Conservation (phyloP, 2,113 vertebrate species). For the Tachysurus vachellii region DNA sequence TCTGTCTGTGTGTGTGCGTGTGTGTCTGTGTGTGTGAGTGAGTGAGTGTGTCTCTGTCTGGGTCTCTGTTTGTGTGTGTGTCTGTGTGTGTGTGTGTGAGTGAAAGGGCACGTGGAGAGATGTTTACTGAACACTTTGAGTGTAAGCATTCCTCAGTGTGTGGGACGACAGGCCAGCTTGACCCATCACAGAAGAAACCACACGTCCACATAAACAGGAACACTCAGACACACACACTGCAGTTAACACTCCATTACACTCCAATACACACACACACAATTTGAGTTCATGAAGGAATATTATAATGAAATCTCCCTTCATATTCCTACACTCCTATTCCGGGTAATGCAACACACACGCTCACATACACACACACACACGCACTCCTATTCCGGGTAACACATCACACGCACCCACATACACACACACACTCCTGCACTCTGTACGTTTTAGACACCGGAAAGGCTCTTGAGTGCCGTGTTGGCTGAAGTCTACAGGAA, state of each 20-base stretch:
- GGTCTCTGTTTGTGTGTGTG: neutral
- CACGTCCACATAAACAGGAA: slow-evolving; percentile 5
- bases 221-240: neutral
- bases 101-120: neutral
- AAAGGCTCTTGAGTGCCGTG: slow-evolving; percentile 36
- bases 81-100: neutral
- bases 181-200: slow-evolving; percentile 38
- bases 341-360: neutral
- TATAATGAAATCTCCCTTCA: neutral
- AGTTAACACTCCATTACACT: neutral
- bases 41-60: neutral
- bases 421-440: slow-evolving; percentile 12
- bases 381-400: neutral
- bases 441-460: slow-evolving; percentile 5
- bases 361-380: neutral
- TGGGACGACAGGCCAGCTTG: slow-evolving; percentile 49
- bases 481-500: slow-evolving; percentile 55
- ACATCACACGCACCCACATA: neutral
- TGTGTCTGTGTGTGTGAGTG: neutral
- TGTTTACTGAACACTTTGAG: slow-evolving; percentile 28
- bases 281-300: neutral
- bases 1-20: slow-evolving; percentile 5
- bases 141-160: slow-evolving; percentile 51
- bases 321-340: neutral
- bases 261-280: slow-evolving; percentile 28